Percentiles rank a stretch among this genome's conserved stretches.
phyloP scores from a whole-genome alignment of 1,140 invertebrate genomes.

The Scaptodrosophila lebanonensis region DNA sequence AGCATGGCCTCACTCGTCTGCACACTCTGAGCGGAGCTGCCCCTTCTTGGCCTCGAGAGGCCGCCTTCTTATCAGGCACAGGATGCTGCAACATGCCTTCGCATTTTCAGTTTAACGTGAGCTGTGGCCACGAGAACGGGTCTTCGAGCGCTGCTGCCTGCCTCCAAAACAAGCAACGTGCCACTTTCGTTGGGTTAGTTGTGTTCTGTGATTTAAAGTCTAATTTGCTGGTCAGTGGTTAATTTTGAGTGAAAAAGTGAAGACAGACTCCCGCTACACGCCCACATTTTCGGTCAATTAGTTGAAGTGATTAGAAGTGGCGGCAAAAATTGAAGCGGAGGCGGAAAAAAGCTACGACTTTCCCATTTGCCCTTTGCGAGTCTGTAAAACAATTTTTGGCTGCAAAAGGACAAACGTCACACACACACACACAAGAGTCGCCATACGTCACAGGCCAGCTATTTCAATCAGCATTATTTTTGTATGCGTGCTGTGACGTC shows the following conservation, averaged over 20 bases:
- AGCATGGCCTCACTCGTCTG: conserved; percentile 31
- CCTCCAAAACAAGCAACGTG: conserved; percentile 9
- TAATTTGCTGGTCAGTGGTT: too few species aligned
- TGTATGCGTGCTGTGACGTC: too few species aligned
- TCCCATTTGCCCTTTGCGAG: conserved; percentile 20
- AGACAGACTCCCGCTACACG: too few species aligned
- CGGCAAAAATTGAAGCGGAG: too few species aligned
- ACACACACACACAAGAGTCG: conserved; percentile 1
- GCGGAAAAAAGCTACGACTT: too few species aligned
- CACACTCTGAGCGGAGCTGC: conserved; percentile 3
- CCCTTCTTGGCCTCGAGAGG: conserved; percentile 21
- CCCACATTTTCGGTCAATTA: too few species aligned
- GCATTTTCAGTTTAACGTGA: conserved; percentile 54
- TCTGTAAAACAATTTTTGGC: conserved; percentile 32
- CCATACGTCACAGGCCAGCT: conserved; percentile 27
- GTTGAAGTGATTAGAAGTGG: too few species aligned
- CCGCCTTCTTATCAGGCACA: conserved; percentile 47
- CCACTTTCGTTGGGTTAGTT: background rate
- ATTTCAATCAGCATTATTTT: too few species aligned
- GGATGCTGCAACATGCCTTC: conserved; percentile 56
- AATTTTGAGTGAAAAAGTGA: too few species aligned
- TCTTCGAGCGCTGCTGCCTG: conserved; percentile 23
- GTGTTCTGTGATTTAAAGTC: too few species aligned
- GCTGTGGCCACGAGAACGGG: conserved; percentile 50
- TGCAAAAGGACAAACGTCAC: conserved; percentile 32